These are phyloP conservation scores for Acronicta psi DNA, from an alignment of 2,888 invertebrate genomes.

Conservation along the genomic window DNA sequence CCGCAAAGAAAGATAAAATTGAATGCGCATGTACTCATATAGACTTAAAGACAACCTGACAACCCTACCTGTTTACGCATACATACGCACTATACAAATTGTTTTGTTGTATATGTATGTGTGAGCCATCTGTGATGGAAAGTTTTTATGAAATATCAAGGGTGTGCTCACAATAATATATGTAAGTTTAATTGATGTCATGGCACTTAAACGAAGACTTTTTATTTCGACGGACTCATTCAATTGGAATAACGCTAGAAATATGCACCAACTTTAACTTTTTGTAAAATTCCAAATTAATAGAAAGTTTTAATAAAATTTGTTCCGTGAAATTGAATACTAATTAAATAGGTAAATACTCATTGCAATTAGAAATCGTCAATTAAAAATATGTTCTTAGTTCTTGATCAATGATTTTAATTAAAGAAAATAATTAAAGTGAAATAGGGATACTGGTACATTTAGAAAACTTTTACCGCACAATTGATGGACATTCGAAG, in stretches of 20 bases:
- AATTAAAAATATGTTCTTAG: slow-evolving; percentile 1
- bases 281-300: slow-evolving; percentile 10
- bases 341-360: slow-evolving; percentile 15
- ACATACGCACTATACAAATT: no score
- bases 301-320: slow-evolving; percentile 2
- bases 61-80: no score
- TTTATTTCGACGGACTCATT: not conserved
- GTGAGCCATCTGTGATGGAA: no score
- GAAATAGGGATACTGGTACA: no score
- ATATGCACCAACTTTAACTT: slow-evolving; percentile 14
- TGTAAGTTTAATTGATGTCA: not conserved
- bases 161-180: no score
- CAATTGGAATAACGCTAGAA: not conserved
- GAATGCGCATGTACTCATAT: no score
- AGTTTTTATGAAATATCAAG: no score
- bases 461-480: no score
- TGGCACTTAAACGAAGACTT: not conserved
- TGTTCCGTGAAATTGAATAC: slow-evolving; percentile 33
- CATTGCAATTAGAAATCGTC: not conserved
- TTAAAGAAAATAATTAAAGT: not conserved
- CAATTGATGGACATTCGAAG: no score
- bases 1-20: no score
- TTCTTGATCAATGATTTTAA: not conserved
- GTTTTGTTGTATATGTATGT: no score
- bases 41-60: no score